Evolutionary conservation across 2,888 invertebrate genomes (phyloP).

Genomic region (Capitulum mitella): DNA sequence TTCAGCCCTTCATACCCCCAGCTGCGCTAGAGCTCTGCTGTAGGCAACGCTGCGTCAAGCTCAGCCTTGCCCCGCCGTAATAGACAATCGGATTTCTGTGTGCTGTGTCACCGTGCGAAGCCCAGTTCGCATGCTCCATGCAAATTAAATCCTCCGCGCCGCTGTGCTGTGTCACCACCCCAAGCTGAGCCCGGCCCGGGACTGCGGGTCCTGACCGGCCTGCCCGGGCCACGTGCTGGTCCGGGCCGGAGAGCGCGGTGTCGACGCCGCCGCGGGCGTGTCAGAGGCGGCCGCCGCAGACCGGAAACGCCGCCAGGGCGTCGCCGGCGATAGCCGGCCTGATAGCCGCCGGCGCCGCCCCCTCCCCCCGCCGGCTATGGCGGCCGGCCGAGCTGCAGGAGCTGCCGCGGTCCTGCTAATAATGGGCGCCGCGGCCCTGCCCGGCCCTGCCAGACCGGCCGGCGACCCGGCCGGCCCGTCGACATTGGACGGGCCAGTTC

Average conservation of each 20-base stretch:
- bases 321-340: background rate
- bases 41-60: no score
- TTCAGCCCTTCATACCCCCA: no score
- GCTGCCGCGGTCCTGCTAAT: background rate
- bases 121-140: no score
- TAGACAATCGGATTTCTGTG: no score
- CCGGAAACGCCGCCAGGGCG: background rate
- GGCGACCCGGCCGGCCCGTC: background rate
- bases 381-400: background rate
- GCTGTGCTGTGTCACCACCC: no score
- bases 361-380: no score
- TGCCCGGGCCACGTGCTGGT: background rate
- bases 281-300: background rate
- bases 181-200: background rate
- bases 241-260: background rate
- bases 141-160: no score
- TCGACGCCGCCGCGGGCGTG: no score
- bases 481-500: no score
- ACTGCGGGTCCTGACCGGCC: background rate
- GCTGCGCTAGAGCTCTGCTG: no score
- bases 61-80: no score
- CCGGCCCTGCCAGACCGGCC: background rate
- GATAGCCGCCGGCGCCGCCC: background rate
- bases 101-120: no score
- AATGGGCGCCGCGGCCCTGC: background rate